phyloP scores from a whole-genome alignment of 2,888 invertebrate species.

The Elysia crispata region DNA sequence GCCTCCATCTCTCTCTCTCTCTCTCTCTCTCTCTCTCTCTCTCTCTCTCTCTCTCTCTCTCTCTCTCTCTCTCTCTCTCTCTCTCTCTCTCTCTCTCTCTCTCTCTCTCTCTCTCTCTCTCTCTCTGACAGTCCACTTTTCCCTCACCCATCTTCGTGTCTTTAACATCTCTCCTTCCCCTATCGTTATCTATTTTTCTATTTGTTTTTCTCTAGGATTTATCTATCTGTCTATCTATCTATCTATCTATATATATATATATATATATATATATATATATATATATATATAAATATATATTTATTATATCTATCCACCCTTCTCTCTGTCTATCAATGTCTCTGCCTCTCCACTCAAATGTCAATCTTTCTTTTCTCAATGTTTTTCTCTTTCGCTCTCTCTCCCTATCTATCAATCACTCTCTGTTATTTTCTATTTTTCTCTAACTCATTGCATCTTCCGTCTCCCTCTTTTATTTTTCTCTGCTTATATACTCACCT shows the following conservation, averaged over 20 bases:
- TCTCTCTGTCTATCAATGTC: not conserved
- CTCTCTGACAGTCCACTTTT: no score
- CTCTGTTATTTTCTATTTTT: no score
- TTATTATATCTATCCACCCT: not conserved
- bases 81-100: not conserved
- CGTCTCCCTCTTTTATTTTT: no score
- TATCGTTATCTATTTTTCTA: conserved; percentile 15
- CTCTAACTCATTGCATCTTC: no score
- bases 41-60: conserved; percentile 16
- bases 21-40: conserved; percentile 31
- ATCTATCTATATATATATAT: not conserved
- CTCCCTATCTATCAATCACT: no score
- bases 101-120: no score
- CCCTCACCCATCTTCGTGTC: no score
- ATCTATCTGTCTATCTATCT: conserved; percentile 3
- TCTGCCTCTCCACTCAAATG: no score
- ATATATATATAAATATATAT: no score
- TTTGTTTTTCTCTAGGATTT: conserved; percentile 9
- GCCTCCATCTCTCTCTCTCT: not conserved
- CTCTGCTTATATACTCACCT: no score
- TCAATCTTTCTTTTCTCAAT: no score
- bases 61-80: conserved; percentile 21
- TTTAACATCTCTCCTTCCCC: not conserved
- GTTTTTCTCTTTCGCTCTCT: no score
- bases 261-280: not conserved